Evolutionary conservation across 2,888 invertebrate species (phyloP).

Genomic region (Rosalia funebris): DNA sequence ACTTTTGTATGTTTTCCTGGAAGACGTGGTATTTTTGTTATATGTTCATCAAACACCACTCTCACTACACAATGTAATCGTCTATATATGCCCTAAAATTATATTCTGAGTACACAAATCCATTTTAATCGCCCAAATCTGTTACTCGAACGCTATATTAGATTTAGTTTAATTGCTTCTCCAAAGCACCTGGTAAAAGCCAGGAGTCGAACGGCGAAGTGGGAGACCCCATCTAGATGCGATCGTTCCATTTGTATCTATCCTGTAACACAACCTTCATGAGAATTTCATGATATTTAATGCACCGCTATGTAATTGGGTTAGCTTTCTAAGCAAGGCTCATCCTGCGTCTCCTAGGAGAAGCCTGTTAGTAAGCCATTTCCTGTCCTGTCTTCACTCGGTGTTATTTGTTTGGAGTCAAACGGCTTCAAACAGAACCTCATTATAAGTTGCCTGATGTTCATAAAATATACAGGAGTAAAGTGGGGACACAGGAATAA

Average conservation of each 20-base stretch:
- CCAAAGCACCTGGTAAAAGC: conserved; percentile 11
- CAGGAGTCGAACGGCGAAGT: not conserved
- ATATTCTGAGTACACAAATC: conserved; percentile 1
- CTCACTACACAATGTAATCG: no score
- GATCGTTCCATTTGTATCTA: conserved; percentile 27
- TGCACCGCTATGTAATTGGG: conserved; percentile 62
- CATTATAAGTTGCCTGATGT: conserved; percentile 65
- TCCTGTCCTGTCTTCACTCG: conserved; percentile 50
- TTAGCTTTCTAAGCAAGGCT: conserved; percentile 54
- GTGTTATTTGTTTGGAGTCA: conserved; percentile 52
- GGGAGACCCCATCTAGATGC: conserved; percentile 6
- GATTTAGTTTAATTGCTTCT: conserved; percentile 14
- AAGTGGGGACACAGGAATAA: conserved; percentile 52
- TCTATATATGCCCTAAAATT: no score
- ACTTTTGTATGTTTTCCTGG: no score
- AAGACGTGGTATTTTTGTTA: no score
- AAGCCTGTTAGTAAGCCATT: conserved; percentile 60
- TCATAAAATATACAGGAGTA: conserved; percentile 64
- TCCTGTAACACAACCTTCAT: conserved; percentile 53
- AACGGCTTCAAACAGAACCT: conserved; percentile 64
- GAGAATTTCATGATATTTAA: conserved; percentile 64
- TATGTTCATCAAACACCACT: no score
- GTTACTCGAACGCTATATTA: conserved; percentile 14
- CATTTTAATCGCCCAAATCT: conserved; percentile 3
- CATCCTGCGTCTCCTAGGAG: conserved; percentile 57